A percentile compares a stretch with the other conserved stretches of the same genome.
Conservation (phyloP, 2,888 invertebrate genomes). For the Pandemis cinnamomeana region DNA sequence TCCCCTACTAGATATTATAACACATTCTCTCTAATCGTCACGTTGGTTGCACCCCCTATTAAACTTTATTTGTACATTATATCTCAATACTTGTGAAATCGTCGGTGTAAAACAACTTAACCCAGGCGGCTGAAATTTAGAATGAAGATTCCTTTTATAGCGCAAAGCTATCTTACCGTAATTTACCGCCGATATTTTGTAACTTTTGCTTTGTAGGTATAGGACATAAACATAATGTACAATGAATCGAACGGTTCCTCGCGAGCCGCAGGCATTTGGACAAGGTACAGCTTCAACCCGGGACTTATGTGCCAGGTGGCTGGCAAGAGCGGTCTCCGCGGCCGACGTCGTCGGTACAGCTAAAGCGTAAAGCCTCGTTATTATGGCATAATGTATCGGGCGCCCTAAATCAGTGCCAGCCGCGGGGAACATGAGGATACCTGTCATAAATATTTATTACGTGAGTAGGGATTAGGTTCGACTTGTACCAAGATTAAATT, state of each 20-base stretch:
- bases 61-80: too few species aligned
- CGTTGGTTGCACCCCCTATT: too few species aligned
- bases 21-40: too few species aligned
- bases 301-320: neutral
- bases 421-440: neutral
- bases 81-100: too few species aligned
- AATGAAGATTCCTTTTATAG: too few species aligned
- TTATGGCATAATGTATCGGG: neutral
- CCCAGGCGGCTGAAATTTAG: too few species aligned
- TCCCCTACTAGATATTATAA: too few species aligned
- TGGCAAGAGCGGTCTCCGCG: neutral
- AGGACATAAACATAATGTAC: too few species aligned
- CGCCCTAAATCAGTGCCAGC: neutral
- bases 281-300: neutral
- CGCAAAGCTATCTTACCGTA: neutral
- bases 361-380: neutral
- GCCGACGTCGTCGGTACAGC: neutral
- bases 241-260: too few species aligned
- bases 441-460: constrained; percentile 4
- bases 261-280: too few species aligned
- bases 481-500: constrained; percentile 1
- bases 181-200: neutral
- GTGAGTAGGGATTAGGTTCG: neutral
- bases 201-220: neutral
- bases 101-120: too few species aligned